Evolutionary conservation across 2,113 vertebrate genomes (phyloP), one percentile per base, ranked within the genome.

Genomic region (Acanthisitta chloris): DNA sequence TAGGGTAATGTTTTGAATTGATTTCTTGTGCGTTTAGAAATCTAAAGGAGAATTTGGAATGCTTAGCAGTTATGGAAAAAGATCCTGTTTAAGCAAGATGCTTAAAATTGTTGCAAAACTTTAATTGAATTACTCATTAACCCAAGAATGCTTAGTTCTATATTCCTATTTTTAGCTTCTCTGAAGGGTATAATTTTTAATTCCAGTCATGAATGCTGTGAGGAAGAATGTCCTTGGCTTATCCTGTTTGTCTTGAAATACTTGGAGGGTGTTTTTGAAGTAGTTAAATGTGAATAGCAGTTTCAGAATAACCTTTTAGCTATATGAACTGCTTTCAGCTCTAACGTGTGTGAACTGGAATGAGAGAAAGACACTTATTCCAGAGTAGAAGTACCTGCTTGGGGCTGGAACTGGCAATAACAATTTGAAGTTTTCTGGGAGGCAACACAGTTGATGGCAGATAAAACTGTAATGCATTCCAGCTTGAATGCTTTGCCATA

Each of bases 21-120:
- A 94, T 95, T 94, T 69, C n/a, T 88, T 94, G 9, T 70, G 55
- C 76, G 3, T 81, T 88, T 94, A 71, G 58, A 84, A 90, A 38
- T 72, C 2, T 71, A 24, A 95, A 74, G 85, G 67, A 79, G 79
- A 67, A 15, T 18, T 38, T 40, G 1, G 4, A 40, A 23, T 54
- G 17, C 25, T 40, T 71, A 5, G 1, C 7, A 33, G 46, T 81
- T 85, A 34, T 9, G 25, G 51, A 40, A 28, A 25, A 81, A 81
- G 94, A 57, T 24, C 4, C 24, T 51, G 72, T 61, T 93, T 61
- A 49, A 86, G 25, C 33, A 65, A 54, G 40, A 46, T 29, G 17
- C 28, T 85, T 91, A 26, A 81, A 77, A 54, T 58, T 57, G 8
- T 89, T 64, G 12, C 31, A 61, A 29, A 89, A 49, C 43, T 83